Evolutionary conservation across 2,797 vertebrate genomes (phyloP).

Genomic region (Meda fulgida): DNA sequence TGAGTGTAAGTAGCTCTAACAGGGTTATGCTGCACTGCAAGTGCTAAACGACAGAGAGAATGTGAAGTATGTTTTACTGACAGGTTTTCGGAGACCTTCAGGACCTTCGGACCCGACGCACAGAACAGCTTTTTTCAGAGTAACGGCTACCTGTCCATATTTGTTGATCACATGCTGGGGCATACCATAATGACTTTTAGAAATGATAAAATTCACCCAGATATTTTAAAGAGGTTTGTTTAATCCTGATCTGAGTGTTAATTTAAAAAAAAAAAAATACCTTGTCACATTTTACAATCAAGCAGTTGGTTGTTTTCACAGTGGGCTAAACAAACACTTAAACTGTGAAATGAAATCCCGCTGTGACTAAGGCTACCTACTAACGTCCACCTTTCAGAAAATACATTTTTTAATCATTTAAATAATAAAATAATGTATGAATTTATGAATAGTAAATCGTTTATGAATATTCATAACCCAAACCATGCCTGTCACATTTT

Average conservation of each 20-base stretch:
- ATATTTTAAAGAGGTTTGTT: slow-evolving; percentile 1
- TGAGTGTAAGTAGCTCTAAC: slow-evolving; percentile 54
- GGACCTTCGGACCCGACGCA: slow-evolving; percentile 11
- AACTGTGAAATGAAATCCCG: background rate
- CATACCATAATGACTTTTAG: slow-evolving; percentile 1
- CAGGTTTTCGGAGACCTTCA: slow-evolving; percentile 10
- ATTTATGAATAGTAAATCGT: slow-evolving; percentile 14
- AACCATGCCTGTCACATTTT: slow-evolving; percentile 17
- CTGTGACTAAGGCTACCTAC: background rate
- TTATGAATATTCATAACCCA: slow-evolving; percentile 8
- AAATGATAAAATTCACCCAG: background rate
- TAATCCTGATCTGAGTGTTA: background rate
- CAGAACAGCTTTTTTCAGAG: background rate
- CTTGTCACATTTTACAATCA: slow-evolving; percentile 2
- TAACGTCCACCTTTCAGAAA: background rate
- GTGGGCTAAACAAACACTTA: background rate
- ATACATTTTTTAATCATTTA: background rate
- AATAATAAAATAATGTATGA: slow-evolving; percentile 15
- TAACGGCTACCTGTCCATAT: background rate
- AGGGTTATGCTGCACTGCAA: slow-evolving; percentile 44
- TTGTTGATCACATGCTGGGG: background rate
- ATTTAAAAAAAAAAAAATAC: background rate
- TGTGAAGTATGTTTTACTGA: slow-evolving; percentile 31
- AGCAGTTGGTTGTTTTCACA: background rate
- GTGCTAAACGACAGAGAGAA: slow-evolving; percentile 35